phyloP scores from a whole-genome alignment of 23 tunicate species.

The Phallusia fumigata region DNA sequence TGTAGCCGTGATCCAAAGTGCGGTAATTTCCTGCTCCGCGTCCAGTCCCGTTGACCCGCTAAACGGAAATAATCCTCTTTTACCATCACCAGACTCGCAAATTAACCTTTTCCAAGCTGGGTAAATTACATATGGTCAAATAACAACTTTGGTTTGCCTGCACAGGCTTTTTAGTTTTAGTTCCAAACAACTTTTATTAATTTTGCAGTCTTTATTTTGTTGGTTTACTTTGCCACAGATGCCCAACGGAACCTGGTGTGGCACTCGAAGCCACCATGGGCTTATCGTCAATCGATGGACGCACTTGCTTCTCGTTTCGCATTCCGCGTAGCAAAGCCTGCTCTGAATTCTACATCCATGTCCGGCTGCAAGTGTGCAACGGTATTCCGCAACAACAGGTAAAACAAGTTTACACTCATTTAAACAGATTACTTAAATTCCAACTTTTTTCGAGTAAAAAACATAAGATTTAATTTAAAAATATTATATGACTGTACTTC shows the following conservation, averaged over 20 bases:
- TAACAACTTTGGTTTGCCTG: too few relatives aligned
- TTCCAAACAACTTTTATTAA: too few relatives aligned
- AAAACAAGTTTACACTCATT: too few relatives aligned
- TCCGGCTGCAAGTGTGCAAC: conserved; percentile 15
- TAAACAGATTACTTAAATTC: too few relatives aligned
- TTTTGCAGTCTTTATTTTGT: too few relatives aligned
- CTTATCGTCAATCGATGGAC: neutral
- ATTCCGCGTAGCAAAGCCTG: conserved; percentile 19
- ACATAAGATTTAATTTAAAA: too few relatives aligned
- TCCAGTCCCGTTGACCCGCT: neutral
- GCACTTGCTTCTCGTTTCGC: conserved; percentile 29
- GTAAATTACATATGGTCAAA: too few relatives aligned
- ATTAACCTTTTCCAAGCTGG: neutral
- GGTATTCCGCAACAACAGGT: neutral
- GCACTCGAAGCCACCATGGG: neutral
- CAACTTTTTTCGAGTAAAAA: too few relatives aligned
- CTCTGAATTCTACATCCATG: conserved; percentile 13
- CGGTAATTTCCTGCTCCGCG: neutral
- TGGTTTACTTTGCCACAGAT: neutral
- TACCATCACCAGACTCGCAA: neutral
- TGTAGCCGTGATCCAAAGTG: neutral
- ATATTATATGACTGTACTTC: too few relatives aligned
- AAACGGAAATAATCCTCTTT: neutral
- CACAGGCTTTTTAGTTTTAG: too few relatives aligned
- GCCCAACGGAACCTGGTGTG: neutral